These are phyloP conservation scores for Hemiscyllium ocellatum DNA, from an alignment of 2,113 vertebrate genomes.

Conservation along the genomic window DNA sequence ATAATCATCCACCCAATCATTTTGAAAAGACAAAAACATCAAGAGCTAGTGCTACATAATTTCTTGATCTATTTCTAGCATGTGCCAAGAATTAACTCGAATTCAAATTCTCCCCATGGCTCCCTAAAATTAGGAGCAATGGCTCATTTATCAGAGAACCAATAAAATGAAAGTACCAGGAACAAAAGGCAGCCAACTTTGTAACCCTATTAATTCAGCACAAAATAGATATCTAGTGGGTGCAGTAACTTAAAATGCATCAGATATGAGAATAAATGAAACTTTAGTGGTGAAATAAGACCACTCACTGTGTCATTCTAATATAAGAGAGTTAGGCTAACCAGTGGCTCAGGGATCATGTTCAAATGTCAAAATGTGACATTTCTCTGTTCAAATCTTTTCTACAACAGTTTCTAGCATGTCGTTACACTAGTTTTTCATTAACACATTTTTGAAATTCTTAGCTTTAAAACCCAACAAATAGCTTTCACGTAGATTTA, in stretches of 20 bases:
- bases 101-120: background rate
- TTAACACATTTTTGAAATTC: background rate
- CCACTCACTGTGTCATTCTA: background rate
- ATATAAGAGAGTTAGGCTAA: background rate
- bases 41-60: background rate
- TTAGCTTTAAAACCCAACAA: background rate
- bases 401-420: background rate
- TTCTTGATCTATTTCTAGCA: background rate
- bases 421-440: background rate
- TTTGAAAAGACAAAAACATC: background rate
- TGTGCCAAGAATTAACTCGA: background rate
- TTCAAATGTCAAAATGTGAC: background rate
- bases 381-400: background rate
- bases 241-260: too few species aligned
- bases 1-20: background rate
- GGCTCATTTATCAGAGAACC: background rate
- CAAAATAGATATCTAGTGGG: too few species aligned
- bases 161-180: background rate
- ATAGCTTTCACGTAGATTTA: background rate
- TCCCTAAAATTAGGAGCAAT: background rate
- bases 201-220: background rate
- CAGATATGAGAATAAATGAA: conserved; percentile 3
- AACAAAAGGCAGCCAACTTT: background rate
- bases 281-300: background rate
- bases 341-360: background rate